These are phyloP conservation scores for Leptonema lineaticorne DNA, from an alignment of 1,140 invertebrate species.

Conservation along the genomic window DNA sequence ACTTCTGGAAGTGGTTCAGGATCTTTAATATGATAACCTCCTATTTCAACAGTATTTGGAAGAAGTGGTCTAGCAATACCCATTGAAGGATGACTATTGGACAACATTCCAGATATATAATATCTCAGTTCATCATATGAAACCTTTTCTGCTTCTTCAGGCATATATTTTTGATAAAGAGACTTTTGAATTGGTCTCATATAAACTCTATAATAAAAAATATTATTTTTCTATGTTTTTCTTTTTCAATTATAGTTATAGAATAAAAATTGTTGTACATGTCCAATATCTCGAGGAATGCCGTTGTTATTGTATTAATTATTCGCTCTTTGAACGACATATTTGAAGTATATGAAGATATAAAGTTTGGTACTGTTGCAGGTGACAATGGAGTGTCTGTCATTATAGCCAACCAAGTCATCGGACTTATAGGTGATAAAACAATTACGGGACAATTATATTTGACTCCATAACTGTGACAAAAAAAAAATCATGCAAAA, in stretches of 20 bases:
- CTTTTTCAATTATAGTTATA: too few relatives aligned
- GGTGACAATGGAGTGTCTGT: constrained; percentile 28
- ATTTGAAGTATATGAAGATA: constrained; percentile 16
- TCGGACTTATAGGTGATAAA: constrained; percentile 29
- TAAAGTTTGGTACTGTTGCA: constrained; percentile 30
- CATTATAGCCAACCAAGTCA: constrained; percentile 29
- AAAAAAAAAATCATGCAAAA: constrained; percentile 6
- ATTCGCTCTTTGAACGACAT: constrained; percentile 29
- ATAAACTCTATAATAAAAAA: constrained; percentile 11
- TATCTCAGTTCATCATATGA: constrained; percentile 24
- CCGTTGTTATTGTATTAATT: background rate
- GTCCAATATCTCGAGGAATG: background rate
- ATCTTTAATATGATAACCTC: constrained; percentile 37
- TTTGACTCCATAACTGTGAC: constrained; percentile 27
- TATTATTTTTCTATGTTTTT: too few relatives aligned
- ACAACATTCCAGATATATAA: constrained; percentile 14
- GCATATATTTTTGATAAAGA: constrained; percentile 32
- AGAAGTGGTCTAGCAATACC: constrained; percentile 28
- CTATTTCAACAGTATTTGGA: constrained; percentile 37
- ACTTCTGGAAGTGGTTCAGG: constrained; percentile 35
- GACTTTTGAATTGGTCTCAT: constrained; percentile 12
- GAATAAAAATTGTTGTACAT: too few relatives aligned
- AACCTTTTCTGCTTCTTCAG: constrained; percentile 26
- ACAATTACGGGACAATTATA: constrained; percentile 33
- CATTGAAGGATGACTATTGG: constrained; percentile 36